Base-by-base conservation (phyloP, 2,888 invertebrate genomes). In the Pseudoips prasinana region DNA sequence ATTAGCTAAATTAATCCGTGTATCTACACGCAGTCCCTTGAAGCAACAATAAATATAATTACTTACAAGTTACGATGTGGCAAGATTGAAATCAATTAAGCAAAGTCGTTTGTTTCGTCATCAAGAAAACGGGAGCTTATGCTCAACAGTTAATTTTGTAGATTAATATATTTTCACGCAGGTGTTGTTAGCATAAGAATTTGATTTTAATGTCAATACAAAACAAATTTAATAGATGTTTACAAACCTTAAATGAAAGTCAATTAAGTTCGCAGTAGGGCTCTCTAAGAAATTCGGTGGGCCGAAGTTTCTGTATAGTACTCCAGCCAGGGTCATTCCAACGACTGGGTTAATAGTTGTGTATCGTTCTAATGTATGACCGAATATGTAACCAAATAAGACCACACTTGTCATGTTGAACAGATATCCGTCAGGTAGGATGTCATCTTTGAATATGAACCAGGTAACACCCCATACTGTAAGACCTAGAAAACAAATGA, bases 281-380 rank as follows among this genome's bases (percentile, higher is more conserved):
- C 78, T 63, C 26, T 77, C 69, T 42, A 87, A 61, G 46, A 79
- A 77, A 50, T 71, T 83, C 19, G 59, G 56, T 22, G 76, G 60
- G 8, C 75, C 75, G 18, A 83, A 68, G 46, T 75, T 71, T 65
- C 84, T 81, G 45, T 69, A 84, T 11, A 86, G 49, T 7, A 73
- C 83, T 33, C 88, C 88, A 19, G 73, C 66, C 26, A 88, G 51
- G 11, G 85, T 83, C 88, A 88, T 88, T 5, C 86, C 87, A 7
- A 87, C 80, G 4, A 85, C 71, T 8, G 85, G 71, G 45, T 74
- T 75, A 31, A 88, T 55, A 19, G 80, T 79, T 22, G 87, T 86
- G 43, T 72, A 82, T 51, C 85, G 64, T 52, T 86, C 86, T 27
- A 88, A 45, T 1, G 77, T 78, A 39, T 88, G 88, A 0, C 88